Conservation (phyloP, 64 coral and sea anemone genomes). For the Exaiptasia diaphana region DNA sequence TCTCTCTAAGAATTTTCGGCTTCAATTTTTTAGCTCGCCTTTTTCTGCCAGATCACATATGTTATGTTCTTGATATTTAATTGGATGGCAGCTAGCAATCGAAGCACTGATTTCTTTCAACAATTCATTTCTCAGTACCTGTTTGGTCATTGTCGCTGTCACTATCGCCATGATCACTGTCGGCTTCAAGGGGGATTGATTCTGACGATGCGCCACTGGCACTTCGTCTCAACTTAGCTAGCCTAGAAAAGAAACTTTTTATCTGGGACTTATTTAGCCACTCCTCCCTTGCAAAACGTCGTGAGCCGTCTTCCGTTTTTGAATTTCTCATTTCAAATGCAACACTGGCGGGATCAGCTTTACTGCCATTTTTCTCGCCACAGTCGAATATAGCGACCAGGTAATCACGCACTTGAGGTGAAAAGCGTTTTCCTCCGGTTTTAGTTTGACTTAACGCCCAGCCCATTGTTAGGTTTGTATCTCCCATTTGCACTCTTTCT, state of each 20-base stretch:
- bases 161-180: neutral
- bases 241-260: slow-evolving; percentile 36
- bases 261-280: slow-evolving; percentile 38
- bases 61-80: neutral
- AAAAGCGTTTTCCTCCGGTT: neutral
- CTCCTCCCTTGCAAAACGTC: slow-evolving; percentile 15
- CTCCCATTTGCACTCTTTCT: neutral
- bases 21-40: neutral
- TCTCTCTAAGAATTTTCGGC: slow-evolving; percentile 9
- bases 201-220: neutral
- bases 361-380: slow-evolving; percentile 31
- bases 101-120: neutral
- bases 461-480: neutral
- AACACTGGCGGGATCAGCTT: neutral
- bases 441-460: neutral
- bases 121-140: neutral
- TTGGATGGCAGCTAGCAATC: neutral
- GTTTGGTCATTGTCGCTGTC: neutral
- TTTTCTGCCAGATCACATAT: neutral
- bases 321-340: slow-evolving; percentile 2
- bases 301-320: neutral
- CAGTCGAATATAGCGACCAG: slow-evolving; percentile 10
- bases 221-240: neutral
- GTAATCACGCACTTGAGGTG: slow-evolving; percentile 13
- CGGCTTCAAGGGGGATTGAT: neutral